Conservation (phyloP, 2,888 invertebrate species). For the Biston stratarius region DNA sequence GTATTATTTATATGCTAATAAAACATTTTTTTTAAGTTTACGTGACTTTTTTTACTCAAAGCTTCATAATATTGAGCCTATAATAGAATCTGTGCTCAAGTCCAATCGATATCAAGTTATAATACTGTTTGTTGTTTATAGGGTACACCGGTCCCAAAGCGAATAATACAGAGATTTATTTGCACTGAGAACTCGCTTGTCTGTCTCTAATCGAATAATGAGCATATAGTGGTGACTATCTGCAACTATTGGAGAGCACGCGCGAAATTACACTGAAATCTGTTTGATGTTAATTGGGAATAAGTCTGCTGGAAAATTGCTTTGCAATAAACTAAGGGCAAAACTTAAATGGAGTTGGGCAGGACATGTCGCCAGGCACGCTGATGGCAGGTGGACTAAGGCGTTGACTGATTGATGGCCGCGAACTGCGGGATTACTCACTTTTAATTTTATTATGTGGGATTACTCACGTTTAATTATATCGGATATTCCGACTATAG, state of each 20-base stretch:
- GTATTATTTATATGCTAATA: no score
- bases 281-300: slow-evolving; percentile 39
- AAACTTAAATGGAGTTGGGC: background rate
- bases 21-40: no score
- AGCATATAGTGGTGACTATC: slow-evolving; percentile 54
- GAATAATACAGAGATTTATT: slow-evolving; percentile 68
- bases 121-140: slow-evolving; percentile 20
- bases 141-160: slow-evolving; percentile 46
- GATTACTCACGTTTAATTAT: no score
- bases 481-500: no score
- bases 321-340: background rate
- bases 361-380: no score
- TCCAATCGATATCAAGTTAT: background rate
- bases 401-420: background rate
- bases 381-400: background rate
- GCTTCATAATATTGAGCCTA: no score
- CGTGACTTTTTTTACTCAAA: no score
- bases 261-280: slow-evolving; percentile 53
- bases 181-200: slow-evolving; percentile 56
- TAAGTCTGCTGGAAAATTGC: slow-evolving; percentile 10
- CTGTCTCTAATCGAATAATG: slow-evolving; percentile 67
- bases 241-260: slow-evolving; percentile 38
- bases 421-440: background rate
- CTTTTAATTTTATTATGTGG: no score
- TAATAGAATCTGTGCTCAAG: no score